phyloP scores from a whole-genome alignment of 2,113 vertebrate species.

The Catharus fuscescens region DNA sequence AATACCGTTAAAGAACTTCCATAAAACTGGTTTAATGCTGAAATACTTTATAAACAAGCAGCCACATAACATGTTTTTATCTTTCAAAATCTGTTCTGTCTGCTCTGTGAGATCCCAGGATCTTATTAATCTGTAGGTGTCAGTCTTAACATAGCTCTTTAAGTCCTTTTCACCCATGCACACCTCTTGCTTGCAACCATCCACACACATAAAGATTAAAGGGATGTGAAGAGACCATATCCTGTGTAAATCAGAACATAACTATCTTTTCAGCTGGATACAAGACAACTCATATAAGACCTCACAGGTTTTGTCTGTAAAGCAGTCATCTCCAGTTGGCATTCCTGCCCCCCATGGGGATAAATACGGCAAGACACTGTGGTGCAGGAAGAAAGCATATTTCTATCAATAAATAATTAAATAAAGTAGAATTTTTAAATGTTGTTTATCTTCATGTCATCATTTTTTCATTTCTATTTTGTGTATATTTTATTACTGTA shows the following conservation, averaged over 20 bases:
- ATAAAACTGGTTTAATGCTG: background rate
- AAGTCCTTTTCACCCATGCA: background rate
- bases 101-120: background rate
- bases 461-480: background rate
- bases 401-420: background rate
- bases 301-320: background rate
- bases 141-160: background rate
- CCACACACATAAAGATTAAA: background rate
- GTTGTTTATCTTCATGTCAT: background rate
- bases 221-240: background rate
- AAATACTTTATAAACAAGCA: background rate
- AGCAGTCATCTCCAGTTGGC: background rate
- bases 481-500: background rate
- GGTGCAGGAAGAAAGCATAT: background rate
- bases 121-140: background rate
- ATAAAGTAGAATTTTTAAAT: background rate
- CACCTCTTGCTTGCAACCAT: background rate
- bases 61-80: background rate
- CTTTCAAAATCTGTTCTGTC: background rate
- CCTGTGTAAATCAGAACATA: background rate
- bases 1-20: background rate
- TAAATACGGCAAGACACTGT: background rate
- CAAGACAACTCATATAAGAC: background rate
- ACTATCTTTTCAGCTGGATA: background rate
- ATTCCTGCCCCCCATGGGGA: fast-evolving